Evolutionary conservation across 2,888 invertebrate genomes (phyloP).

Genomic region (Drosophila robusta): DNA sequence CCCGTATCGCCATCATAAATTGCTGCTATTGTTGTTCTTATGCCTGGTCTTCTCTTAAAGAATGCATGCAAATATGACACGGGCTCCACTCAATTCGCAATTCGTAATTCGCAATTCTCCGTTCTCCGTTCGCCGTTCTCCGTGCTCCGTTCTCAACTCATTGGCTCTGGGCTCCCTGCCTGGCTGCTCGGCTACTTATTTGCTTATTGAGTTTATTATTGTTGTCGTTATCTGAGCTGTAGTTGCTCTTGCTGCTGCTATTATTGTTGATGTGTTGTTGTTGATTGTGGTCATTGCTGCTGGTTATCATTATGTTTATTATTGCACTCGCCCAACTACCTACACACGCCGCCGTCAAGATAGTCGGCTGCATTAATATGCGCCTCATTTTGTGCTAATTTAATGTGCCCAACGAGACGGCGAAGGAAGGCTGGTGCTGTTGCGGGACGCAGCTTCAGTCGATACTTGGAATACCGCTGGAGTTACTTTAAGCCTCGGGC

Average conservation of each 20-base stretch:
- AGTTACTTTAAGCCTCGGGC: neutral
- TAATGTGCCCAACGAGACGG: constrained; percentile 12
- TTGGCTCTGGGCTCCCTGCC: neutral
- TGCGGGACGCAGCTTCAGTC: constrained; percentile 21
- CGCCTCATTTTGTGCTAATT: constrained; percentile 55
- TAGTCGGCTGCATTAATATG: constrained; percentile 43
- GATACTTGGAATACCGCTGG: constrained; percentile 34
- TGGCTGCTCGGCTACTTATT: constrained; percentile 53
- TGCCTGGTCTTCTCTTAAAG: constrained; percentile 18
- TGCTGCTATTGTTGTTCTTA: constrained; percentile 7
- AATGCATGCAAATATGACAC: constrained; percentile 64
- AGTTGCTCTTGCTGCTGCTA: constrained; percentile 8
- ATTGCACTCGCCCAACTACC: constrained; percentile 45
- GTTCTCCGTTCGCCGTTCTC: neutral
- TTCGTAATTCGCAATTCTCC: neutral
- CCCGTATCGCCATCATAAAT: constrained; percentile 55
- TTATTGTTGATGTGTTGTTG: constrained; percentile 13
- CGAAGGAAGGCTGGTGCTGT: too few species aligned
- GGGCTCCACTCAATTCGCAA: constrained; percentile 5
- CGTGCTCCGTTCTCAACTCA: neutral
- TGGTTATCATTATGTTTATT: constrained; percentile 71
- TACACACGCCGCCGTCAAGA: constrained; percentile 1
- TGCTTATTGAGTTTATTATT: constrained; percentile 73
- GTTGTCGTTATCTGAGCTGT: constrained; percentile 58
- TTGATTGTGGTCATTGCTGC: constrained; percentile 44